Evolutionary conservation across 2,113 vertebrate species (phyloP).

Genomic region (Pseudopodoces humilis): DNA sequence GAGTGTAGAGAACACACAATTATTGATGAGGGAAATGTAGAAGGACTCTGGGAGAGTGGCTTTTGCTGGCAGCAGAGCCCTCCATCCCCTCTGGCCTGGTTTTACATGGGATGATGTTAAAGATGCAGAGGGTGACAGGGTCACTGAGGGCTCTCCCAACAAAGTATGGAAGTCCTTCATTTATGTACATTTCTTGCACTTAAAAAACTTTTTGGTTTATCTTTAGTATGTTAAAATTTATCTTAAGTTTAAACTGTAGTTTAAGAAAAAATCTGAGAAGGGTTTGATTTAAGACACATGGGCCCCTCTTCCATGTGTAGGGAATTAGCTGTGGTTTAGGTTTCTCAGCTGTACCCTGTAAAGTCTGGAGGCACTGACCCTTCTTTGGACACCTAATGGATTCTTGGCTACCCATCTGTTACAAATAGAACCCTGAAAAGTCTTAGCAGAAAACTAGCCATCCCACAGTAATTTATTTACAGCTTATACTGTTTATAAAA

Average conservation of each 20-base stretch:
- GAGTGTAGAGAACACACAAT: neutral
- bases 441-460: neutral
- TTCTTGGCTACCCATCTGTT: neutral
- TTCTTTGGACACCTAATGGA: neutral
- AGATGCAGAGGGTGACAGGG: fast-evolving
- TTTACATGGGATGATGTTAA: too few relatives aligned
- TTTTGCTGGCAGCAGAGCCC: neutral
- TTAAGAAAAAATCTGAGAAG: neutral
- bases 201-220: neutral
- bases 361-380: neutral
- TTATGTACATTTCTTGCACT: neutral
- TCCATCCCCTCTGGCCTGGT: fast-evolving
- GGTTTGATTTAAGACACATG: neutral
- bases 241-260: neutral
- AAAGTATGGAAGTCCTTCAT: neutral
- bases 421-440: neutral
- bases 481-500: neutral
- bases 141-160: neutral
- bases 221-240: neutral
- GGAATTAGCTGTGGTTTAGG: neutral
- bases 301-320: fast-evolving
- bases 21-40: fast-evolving
- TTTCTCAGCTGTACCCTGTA: neutral
- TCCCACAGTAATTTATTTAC: neutral
- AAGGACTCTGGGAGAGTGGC: neutral